A percentile compares a stretch with the other conserved stretches of the same genome.
These are phyloP conservation scores for Dendrocincla tyrannina DNA, from an alignment of 2,797 vertebrate genomes.

Conservation along the genomic window DNA sequence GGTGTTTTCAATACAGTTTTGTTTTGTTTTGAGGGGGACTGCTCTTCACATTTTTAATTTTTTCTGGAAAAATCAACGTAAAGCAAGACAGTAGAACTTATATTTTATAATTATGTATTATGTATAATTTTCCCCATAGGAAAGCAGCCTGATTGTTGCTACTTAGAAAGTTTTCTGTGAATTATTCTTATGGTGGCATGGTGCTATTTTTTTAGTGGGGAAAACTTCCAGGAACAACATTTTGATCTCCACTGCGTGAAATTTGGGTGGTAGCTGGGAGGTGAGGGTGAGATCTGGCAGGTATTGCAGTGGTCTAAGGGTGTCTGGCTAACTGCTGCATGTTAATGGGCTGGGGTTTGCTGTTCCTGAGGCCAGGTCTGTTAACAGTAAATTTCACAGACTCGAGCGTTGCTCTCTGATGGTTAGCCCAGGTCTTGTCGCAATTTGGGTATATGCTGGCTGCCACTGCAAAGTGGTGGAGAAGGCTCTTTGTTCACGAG, in stretches of 20 bases:
- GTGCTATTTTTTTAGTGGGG: neutral
- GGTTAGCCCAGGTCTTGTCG: neutral
- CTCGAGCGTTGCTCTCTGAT: accelerated
- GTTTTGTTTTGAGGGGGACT: neutral
- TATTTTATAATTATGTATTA: neutral
- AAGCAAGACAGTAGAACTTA: neutral
- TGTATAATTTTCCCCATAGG: neutral
- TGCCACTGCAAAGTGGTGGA: neutral
- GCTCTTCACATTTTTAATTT: neutral
- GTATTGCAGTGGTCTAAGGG: neutral
- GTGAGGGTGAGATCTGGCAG: neutral
- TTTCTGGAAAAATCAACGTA: neutral
- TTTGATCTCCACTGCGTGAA: neutral
- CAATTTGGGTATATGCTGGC: neutral
- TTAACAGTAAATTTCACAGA: neutral
- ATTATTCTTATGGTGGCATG: neutral
- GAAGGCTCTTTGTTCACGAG: neutral
- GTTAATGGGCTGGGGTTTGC: neutral
- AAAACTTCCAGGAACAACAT: neutral
- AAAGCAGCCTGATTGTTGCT: neutral
- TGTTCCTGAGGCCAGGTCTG: neutral
- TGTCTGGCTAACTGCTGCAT: neutral
- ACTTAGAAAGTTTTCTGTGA: neutral
- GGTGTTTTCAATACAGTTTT: neutral
- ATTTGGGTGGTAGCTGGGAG: neutral